Evolutionary conservation across 92 coral and sea anemone genomes (phyloP), one percentile per base, ranked within the genome.

Genomic region (Muricea muricata): DNA sequence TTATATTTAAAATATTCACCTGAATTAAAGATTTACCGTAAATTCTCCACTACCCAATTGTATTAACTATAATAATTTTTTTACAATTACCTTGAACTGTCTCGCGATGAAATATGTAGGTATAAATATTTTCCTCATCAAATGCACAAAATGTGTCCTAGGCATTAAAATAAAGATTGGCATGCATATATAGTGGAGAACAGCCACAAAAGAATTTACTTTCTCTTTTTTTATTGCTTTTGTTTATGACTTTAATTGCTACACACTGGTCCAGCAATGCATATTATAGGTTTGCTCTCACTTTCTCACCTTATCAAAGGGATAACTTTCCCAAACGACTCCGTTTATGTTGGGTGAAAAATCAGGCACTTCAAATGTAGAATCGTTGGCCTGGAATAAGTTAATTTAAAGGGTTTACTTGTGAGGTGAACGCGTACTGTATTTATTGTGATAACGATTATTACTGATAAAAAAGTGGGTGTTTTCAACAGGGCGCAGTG

Each of bases 281-380:
- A n/a, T n/a, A n/a, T n/a, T n/a, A n/a, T n/a, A n/a, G n/a, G n/a
- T n/a, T n/a, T n/a, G n/a, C n/a, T n/a, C n/a, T n/a, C n/a, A n/a
- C n/a, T 28, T 67, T 45, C 84, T 3, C 76, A 93, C 98, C 98
- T 96, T 96, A 60, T 96, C 99, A 52, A 91, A 79, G 20, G 97
- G 90, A 93, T 93, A 91, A 91, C 91, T 96, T 54, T 96, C 99
- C 99, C 99, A 96, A 41, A 96, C 97, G 17, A 96, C 83, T 56
- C 97, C 97, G 75, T 84, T 93, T 85, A 96, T 92, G 40, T 92
- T 96, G 45, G 99, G 99, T 32, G 99, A 96, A 76, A 96, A 93
- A 86, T 96, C 94, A 40, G 99, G 99, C 67, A 96, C 94, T 88
- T 96, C 99, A 85, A 96, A 93, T 6, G 93, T 93, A 56, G 97